Evolutionary conservation across 1,140 invertebrate genomes (phyloP), one percentile per base, ranked within the genome.

Genomic region (Oryctes rhinoceros): DNA sequence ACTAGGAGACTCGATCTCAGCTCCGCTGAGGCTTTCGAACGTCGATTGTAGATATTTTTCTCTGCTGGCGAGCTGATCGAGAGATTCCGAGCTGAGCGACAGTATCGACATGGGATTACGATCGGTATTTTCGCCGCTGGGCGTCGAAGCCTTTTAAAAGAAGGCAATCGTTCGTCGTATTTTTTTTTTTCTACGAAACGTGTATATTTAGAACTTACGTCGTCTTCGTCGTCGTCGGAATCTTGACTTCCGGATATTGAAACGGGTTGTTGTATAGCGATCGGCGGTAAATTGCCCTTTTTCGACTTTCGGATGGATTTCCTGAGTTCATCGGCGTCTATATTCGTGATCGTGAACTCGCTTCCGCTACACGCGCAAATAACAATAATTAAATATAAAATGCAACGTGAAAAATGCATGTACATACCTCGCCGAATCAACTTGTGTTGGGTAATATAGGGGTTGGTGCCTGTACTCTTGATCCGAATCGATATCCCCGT

Each of bases 401-500:
- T 37, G 79, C 76, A 82, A 78, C 65, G 74, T 49, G 48, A 80
- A 49, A 24, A 71, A 4, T 18, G 20, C 24, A 49, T 15, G 18
- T 44, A 49, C 35, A 39, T 15, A 85, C 84, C 84, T 84, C 1
- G 89, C 85, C 1, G 87, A 89, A 80, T 90, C 90, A 48, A 88
- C 87, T 20, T 88, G 86, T 1, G 88, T 84, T 20, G 89, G 90
- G 86, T 90, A 91, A 83, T 90, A 90, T 84, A 91, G 86, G 48
- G 89, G 85, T n/a, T 88, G 86, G 78, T 89, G 88, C 49, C 83
- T 82, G 67, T 85, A 84, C 79, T 90, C 89, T 18, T 89, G 89
- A 87, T 97, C 95, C 0, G 94, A 95, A 85, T 96, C 95, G 1
- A 96, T 91, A 84, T 97, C 95, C 6, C 94, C 95, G 82, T 96